A percentile compares a stretch with the other conserved stretches of the same genome.
Evolutionary conservation across 2,888 invertebrate species (phyloP).

Genomic region (Anarsia innoxiella): DNA sequence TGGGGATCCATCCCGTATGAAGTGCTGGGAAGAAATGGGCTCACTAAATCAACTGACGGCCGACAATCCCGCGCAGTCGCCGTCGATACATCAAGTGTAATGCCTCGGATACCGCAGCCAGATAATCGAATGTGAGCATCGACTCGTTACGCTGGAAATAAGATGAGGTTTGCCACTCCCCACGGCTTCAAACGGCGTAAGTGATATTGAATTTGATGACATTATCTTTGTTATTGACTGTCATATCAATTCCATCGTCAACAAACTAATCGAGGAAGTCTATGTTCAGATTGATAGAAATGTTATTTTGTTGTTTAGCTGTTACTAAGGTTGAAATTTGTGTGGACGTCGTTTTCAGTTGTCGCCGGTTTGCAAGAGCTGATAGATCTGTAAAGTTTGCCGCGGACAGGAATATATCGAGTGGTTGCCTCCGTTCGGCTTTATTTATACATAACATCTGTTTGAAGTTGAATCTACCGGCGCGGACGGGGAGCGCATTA

Average conservation of each 20-base stretch:
- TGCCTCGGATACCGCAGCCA: constrained; percentile 72
- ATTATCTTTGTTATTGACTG: constrained; percentile 37
- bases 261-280: constrained; percentile 4
- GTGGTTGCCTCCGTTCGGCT: constrained; percentile 73
- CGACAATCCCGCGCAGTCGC: constrained; percentile 70
- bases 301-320: not conserved
- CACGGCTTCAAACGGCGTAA: constrained; percentile 41
- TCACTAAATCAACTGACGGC: constrained; percentile 66
- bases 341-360: constrained; percentile 33
- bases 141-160: constrained; percentile 72
- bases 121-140: constrained; percentile 75
- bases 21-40: constrained; percentile 70
- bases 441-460: constrained; percentile 75
- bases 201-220: constrained; percentile 23
- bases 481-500: constrained; percentile 72
- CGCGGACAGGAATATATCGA: constrained; percentile 75
- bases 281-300: constrained; percentile 3
- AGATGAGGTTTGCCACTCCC: constrained; percentile 61
- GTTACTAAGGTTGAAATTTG: constrained; percentile 45
- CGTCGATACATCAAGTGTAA: constrained; percentile 73
- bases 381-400: constrained; percentile 75
- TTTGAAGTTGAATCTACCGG: constrained; percentile 73
- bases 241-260: constrained; percentile 20
- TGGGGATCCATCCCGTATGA: constrained; percentile 64
- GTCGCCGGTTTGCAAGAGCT: constrained; percentile 45